Percentiles rank a stretch among this genome's conserved stretches.
Evolutionary conservation across 2,888 invertebrate genomes (phyloP).

Genomic region (Xanthorhoe designata): DNA sequence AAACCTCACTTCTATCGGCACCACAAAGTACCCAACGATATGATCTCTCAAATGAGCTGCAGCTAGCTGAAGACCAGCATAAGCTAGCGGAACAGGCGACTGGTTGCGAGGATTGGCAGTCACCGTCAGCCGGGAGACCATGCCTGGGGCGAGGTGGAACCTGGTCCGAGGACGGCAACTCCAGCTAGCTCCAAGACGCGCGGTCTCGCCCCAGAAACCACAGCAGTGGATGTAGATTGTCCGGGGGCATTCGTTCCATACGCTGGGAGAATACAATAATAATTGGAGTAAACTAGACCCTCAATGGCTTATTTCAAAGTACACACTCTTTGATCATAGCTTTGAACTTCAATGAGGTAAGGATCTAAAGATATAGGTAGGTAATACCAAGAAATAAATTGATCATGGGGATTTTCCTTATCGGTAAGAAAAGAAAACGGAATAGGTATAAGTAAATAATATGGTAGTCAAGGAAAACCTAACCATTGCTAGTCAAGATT

Average conservation of each 20-base stretch:
- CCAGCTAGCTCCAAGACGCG: constrained; percentile 67
- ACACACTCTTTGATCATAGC: background rate
- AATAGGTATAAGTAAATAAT: background rate
- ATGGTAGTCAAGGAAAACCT: background rate
- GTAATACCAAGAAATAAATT: constrained; percentile 14
- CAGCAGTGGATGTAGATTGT: constrained; percentile 64
- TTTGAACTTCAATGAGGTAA: no score
- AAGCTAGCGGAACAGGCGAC: constrained; percentile 52
- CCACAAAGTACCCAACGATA: constrained; percentile 62
- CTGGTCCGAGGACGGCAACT: constrained; percentile 62
- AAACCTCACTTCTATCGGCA: constrained; percentile 65
- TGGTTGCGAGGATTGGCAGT: constrained; percentile 57
- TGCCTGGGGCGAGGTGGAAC: constrained; percentile 64
- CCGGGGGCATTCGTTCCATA: constrained; percentile 59
- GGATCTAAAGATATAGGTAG: background rate
- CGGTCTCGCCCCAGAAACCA: constrained; percentile 63
- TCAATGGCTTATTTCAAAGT: no score
- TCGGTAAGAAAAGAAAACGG: background rate
- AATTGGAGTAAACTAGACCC: no score
- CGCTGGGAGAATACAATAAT: constrained; percentile 47
- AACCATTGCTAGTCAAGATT: background rate
- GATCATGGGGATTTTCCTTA: constrained; percentile 3
- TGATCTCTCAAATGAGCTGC: constrained; percentile 64
- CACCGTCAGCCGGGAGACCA: constrained; percentile 55
- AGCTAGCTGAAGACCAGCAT: constrained; percentile 61